Evolutionary conservation across 2,113 vertebrate genomes (phyloP).

Genomic region (Microcebus jonahi): DNA sequence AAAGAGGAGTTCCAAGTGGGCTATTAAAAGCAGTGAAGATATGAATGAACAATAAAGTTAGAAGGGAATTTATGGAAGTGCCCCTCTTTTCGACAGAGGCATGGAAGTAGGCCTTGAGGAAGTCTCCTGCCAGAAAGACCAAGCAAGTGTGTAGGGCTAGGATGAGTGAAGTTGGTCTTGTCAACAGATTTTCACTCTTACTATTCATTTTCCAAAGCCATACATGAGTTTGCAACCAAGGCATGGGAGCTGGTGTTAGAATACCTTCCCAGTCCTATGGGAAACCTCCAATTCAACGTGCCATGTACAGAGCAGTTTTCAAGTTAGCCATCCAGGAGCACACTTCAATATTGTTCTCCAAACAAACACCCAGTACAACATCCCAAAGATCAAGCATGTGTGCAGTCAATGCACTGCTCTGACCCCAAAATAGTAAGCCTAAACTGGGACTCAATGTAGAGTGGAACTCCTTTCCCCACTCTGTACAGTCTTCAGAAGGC

Average conservation of each 20-base stretch:
- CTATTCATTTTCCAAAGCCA: neutral
- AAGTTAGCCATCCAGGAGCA: neutral
- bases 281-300: neutral
- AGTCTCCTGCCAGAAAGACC: neutral
- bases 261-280: neutral
- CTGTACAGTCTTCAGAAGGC: conserved; percentile 21
- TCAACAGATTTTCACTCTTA: neutral
- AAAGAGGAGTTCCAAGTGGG: neutral
- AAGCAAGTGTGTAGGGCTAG: neutral
- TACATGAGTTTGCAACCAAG: neutral
- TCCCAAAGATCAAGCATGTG: neutral
- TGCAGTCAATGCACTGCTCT: neutral
- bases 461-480: neutral
- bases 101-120: neutral
- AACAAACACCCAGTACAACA: neutral
- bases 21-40: neutral
- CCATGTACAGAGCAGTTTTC: neutral
- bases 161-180: neutral
- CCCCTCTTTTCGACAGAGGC: neutral
- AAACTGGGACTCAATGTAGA: neutral
- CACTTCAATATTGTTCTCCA: neutral
- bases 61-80: neutral
- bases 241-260: neutral
- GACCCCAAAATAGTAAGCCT: neutral
- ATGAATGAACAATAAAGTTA: neutral